A percentile compares a stretch with the other conserved stretches of the same genome.
Conservation (phyloP, 2,888 invertebrate genomes). For the Thereva unica region DNA sequence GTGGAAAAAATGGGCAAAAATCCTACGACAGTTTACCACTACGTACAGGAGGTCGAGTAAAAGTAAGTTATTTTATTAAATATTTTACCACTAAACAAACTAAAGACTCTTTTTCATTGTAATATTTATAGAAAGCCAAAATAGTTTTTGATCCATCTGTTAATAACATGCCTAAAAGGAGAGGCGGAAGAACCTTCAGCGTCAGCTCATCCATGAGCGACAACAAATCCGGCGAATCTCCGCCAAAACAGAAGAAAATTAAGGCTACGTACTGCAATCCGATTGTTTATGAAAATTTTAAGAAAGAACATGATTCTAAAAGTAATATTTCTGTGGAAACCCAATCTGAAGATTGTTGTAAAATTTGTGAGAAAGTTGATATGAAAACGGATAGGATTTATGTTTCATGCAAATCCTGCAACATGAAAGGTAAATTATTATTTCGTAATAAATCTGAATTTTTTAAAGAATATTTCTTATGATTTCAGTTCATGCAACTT, state of each 20-base stretch:
- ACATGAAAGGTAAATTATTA: slow-evolving; percentile 24
- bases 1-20: too few species aligned
- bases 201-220: background rate
- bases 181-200: slow-evolving; percentile 42
- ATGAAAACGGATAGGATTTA: slow-evolving; percentile 25
- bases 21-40: slow-evolving; percentile 39
- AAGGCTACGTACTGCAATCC: background rate
- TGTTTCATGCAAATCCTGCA: slow-evolving; percentile 37
- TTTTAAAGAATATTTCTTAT: slow-evolving; percentile 6
- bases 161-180: slow-evolving; percentile 67
- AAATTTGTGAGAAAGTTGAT: slow-evolving; percentile 39
- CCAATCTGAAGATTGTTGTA: slow-evolving; percentile 31
- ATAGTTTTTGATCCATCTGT: slow-evolving; percentile 87
- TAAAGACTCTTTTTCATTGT: background rate
- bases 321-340: background rate
- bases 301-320: background rate
- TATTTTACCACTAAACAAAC: background rate
- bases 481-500: slow-evolving; percentile 67
- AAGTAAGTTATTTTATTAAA: slow-evolving; percentile 45
- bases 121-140: slow-evolving; percentile 68
- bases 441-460: background rate
- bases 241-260: slow-evolving; percentile 3
- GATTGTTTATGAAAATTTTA: background rate
- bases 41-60: slow-evolving; percentile 55
- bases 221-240: slow-evolving; percentile 9